phyloP scores from a whole-genome alignment of 1,140 invertebrate genomes.

The Diprion similis region DNA sequence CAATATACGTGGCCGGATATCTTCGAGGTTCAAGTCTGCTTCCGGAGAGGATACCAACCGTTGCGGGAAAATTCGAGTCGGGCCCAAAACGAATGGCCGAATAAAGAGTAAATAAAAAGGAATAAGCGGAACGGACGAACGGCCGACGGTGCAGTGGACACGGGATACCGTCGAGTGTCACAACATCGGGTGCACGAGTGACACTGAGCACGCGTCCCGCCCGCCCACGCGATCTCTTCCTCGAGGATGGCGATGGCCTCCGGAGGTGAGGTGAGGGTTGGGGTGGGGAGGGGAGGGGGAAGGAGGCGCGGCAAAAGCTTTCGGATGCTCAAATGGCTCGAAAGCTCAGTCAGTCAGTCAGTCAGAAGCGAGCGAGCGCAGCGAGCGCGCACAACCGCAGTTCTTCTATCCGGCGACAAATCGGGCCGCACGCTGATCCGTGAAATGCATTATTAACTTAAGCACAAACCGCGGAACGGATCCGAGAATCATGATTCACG shows the following conservation, averaged over 20 bases:
- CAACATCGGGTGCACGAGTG: constrained; percentile 45
- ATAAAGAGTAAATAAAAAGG: no score
- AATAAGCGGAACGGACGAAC: not conserved
- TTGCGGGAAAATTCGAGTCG: no score
- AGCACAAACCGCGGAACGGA: not conserved
- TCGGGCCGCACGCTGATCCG: no score
- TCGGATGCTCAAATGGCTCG: constrained; percentile 1
- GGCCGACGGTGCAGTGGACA: constrained; percentile 7
- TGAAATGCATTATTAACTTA: not conserved
- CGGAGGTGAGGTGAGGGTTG: no score
- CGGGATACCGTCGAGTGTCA: constrained; percentile 36
- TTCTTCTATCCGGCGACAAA: no score
- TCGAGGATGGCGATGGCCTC: not conserved
- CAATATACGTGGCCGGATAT: no score
- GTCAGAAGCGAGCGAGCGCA: not conserved
- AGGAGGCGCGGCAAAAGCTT: constrained; percentile 4
- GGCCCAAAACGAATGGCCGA: no score
- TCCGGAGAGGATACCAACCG: no score
- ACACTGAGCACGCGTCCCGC: constrained; percentile 44
- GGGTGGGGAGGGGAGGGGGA: not conserved
- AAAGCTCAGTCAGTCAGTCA: constrained; percentile 7
- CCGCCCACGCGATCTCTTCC: constrained; percentile 29
- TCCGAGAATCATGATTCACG: not conserved
- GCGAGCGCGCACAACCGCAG: not conserved
- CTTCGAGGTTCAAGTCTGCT: no score